A percentile compares a stretch with the other conserved stretches of the same genome.
Evolutionary conservation across 2,113 vertebrate species (phyloP).

Genomic region (Salvelinus namaycush): DNA sequence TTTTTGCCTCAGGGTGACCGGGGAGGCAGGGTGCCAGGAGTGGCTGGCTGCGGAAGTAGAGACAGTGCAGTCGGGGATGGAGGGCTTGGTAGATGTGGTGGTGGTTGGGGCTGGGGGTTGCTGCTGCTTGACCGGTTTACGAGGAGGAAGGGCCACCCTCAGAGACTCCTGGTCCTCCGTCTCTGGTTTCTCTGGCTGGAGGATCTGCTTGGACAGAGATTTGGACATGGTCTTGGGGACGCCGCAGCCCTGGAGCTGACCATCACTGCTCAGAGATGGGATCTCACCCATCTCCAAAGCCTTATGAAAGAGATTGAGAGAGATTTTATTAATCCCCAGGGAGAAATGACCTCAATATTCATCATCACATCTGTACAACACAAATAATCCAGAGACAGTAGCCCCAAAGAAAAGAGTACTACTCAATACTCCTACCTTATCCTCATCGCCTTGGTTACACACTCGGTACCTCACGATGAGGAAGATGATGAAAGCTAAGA

Average conservation of each 20-base stretch:
- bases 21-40: conserved; percentile 85
- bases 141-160: conserved; percentile 67
- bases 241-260: conserved; percentile 85
- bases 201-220: conserved; percentile 88
- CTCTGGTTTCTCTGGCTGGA: conserved; percentile 88
- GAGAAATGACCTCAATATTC: no score
- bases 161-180: conserved; percentile 78
- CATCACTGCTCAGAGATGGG: conserved; percentile 90
- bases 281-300: conserved; percentile 93
- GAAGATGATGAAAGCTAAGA: conserved; percentile 98
- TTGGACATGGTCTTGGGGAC: conserved; percentile 86
- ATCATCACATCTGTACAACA: no score
- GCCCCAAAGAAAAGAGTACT: no score
- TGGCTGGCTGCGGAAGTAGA: conserved; percentile 87
- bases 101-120: background rate
- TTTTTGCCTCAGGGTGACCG: conserved; percentile 82
- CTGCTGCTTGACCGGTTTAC: conserved; percentile 56
- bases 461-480: conserved; percentile 98
- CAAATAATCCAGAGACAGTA: no score
- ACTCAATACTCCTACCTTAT: conserved; percentile 74
- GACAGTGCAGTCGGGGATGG: conserved; percentile 84
- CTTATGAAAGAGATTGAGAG: conserved; percentile 31
- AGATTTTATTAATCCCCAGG: background rate
- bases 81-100: conserved; percentile 63
- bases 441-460: conserved; percentile 87